Conservation (phyloP, 1,140 invertebrate genomes). For the Drosophila asahinai region DNA sequence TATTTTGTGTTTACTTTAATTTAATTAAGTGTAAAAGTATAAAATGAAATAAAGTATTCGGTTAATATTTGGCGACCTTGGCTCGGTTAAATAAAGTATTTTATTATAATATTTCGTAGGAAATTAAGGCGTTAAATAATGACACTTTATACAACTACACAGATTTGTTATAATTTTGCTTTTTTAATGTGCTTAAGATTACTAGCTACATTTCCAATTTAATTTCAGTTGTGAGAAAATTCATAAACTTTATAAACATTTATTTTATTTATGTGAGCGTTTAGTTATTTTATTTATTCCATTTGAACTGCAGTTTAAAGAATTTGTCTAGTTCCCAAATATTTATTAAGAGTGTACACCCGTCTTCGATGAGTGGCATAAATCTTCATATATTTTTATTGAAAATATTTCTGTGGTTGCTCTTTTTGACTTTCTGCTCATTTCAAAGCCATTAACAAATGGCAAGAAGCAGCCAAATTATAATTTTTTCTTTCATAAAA, state of each 20-base stretch:
- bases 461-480: conserved; percentile 73
- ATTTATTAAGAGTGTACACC: conserved; percentile 4
- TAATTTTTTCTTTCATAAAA: conserved; percentile 73
- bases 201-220: not conserved
- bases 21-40: not conserved
- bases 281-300: too few relatives aligned
- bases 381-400: conserved; percentile 20
- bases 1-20: not conserved
- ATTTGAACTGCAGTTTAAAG: not conserved
- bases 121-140: too few relatives aligned
- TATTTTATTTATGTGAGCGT: not conserved
- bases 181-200: not conserved
- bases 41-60: not conserved
- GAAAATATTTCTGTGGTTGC: conserved; percentile 23
- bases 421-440: conserved; percentile 39
- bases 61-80: too few relatives aligned
- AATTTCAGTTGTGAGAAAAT: not conserved
- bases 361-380: conserved; percentile 5
- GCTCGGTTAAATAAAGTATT: too few relatives aligned
- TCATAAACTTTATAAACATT: too few relatives aligned
- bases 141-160: too few relatives aligned
- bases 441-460: conserved; percentile 83
- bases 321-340: not conserved
- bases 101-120: too few relatives aligned
- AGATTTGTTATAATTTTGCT: too few relatives aligned